Evolutionary conservation across 35 echinoderm and acorn worm species (phyloP), one percentile per base, ranked within the genome.

Genomic region (Lytechinus pictus): DNA sequence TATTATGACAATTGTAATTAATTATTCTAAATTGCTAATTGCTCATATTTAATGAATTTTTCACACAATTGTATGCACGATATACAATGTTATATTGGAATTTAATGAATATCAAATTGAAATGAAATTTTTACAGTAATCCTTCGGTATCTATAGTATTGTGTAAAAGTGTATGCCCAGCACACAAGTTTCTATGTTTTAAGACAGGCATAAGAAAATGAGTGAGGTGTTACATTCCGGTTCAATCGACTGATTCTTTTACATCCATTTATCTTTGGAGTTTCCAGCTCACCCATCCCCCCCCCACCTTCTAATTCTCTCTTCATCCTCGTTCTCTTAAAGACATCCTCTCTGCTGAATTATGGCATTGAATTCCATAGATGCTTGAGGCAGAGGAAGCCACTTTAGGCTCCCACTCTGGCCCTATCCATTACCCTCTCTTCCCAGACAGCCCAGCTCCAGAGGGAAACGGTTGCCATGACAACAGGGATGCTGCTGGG

Each of bases 381-480:
- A 79, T 79, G 66, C 66, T 79, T 79, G 66, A 79, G 66, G 66
- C 66, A n/a, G 66, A 79, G 66, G 66, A 79, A 4, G 66, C 66
- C 66, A 79, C 66, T 79, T 24, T 79, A 24, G 66, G 66, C 21
- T 79, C 66, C 66, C 66, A 79, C 66, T 79, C 66, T 16, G 21
- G n/a, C 19, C 66, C 66, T 79, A 79, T 79, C 66, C 66, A 79
- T 79, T 79, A 79, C 66, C 66, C 66, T 79, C 66, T 79, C 66
- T 24, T 79, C 19, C 16, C 66, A 79, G 66, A 79, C 66, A 79
- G 66, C 66, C 66, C 12, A 24, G 66, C 16, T 79, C 66, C 66
- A 79, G n/a, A 79, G 66, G 66, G 66, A 79, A 79, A 79, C 16
- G 66, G 66, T 79, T 79, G 66, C 66, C 66, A 79, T 79, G 66